Evolutionary conservation across 2,113 vertebrate genomes (phyloP), one percentile per base, ranked within the genome.

Genomic region (Python bivittatus): DNA sequence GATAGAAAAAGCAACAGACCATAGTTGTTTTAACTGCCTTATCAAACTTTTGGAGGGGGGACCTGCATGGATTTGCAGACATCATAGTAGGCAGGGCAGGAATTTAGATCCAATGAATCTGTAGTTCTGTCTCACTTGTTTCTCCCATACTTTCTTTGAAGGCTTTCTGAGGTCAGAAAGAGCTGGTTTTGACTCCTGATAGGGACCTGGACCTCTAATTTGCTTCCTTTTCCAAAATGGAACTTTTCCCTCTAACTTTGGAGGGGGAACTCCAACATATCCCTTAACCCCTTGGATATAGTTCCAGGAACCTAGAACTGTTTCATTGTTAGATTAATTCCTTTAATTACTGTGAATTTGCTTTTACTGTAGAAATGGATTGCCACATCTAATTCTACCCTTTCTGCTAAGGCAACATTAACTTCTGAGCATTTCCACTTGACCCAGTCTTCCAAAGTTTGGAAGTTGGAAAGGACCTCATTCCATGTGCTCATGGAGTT

Each of bases 401-500:
- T 79, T 38, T 79, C 15, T 79, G n/a, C n/a, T 79, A 15, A 79
- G 68, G 68, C 38, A 15, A 20, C 68, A 38, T 79, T 79, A 7
- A 79, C 6, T 38, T 20, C 3, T 79, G n/a, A 6, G 1, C n/a
- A 38, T 79, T 79, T 79, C 13, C 68, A 38, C 38, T 79, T 79
- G 68, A 79, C 68, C n/a, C 38, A 33, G n/a, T 79, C 29, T 68
- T 68, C 61, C 61, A 68, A n/a, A 1, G 27, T 68, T 68, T 68
- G 38, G n/a, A 79, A 96, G 91, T 92, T 91, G 38, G 94, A 42
- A 38, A 52, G 91, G 92, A 57, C 91, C 84, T 58, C 38, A 22
- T 92, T 90, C 93, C 92, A 90, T 91, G 92, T 56, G 29, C 86
- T 93, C 90, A 92, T 60, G 90, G 92, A 92, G 91, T 94, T 93